phyloP scores from a whole-genome alignment of 2,797 vertebrate species.

The Delichon dasypus region DNA sequence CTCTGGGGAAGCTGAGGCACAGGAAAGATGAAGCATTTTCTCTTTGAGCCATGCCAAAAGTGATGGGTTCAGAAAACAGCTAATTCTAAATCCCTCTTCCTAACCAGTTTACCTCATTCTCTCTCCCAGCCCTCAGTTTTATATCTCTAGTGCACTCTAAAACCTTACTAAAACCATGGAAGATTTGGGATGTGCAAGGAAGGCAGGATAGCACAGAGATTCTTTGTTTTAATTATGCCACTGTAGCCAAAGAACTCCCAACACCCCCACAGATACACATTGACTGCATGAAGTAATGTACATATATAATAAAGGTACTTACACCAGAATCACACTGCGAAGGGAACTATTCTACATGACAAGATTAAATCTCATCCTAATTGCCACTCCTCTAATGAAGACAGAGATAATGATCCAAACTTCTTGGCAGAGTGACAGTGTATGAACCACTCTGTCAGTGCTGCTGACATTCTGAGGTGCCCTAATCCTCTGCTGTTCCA shows the following conservation, averaged over 20 bases:
- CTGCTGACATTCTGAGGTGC: neutral
- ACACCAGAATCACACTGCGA: neutral
- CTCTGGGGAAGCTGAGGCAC: neutral
- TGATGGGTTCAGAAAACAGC: neutral
- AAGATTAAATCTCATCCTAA: neutral
- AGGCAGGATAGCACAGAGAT: neutral
- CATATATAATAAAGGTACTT: neutral
- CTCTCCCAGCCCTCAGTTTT: neutral
- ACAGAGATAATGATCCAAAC: conserved; percentile 11
- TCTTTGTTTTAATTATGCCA: neutral
- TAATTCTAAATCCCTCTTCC: neutral
- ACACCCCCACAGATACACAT: neutral
- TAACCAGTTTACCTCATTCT: neutral
- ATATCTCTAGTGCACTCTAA: neutral
- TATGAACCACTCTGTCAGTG: neutral
- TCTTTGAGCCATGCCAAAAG: neutral
- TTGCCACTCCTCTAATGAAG: conserved; percentile 1
- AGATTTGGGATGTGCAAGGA: neutral
- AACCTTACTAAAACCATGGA: neutral
- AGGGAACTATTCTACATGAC: neutral
- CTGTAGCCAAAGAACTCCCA: neutral
- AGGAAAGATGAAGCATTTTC: neutral
- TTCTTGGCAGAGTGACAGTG: neutral
- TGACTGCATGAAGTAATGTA: neutral
- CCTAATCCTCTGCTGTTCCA: neutral